These are phyloP conservation scores for Andrena marginata DNA, from an alignment of 2,888 invertebrate species.

Conservation along the genomic window DNA sequence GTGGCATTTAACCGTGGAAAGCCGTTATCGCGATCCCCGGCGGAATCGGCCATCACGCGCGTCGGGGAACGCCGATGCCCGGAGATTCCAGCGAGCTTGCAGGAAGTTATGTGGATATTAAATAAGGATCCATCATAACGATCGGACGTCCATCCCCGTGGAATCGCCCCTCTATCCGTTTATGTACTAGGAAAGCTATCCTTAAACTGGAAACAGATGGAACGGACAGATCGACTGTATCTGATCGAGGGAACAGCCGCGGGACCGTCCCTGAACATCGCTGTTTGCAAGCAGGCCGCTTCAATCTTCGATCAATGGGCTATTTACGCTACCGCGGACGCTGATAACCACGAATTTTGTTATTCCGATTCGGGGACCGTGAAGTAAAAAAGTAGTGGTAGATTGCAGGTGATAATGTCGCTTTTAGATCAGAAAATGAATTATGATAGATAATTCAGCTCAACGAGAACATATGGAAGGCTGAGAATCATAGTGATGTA, in stretches of 20 bases:
- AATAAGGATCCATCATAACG: constrained; percentile 73
- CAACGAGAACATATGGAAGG: no score
- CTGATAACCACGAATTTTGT: neutral
- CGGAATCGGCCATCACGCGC: constrained; percentile 44
- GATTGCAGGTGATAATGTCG: neutral
- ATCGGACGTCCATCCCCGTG: constrained; percentile 50
- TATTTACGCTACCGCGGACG: neutral
- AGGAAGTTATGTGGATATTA: constrained; percentile 72
- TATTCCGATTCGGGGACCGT: neutral
- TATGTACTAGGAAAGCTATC: constrained; percentile 37
- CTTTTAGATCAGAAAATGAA: neutral
- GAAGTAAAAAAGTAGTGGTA: neutral
- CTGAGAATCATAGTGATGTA: no score
- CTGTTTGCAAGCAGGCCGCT: constrained; percentile 11
- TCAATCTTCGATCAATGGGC: neutral
- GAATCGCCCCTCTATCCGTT: constrained; percentile 22
- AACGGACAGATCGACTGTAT: constrained; percentile 23
- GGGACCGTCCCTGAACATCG: constrained; percentile 13
- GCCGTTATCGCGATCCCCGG: constrained; percentile 18
- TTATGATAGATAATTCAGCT: no score
- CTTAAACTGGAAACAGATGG: constrained; percentile 49
- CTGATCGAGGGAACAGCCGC: constrained; percentile 8
- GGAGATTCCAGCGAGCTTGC: constrained; percentile 59
- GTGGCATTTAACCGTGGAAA: constrained; percentile 20
- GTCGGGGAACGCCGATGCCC: constrained; percentile 57